Conservation (phyloP, 2,797 vertebrate genomes). For the Gorsachius magnificus region DNA sequence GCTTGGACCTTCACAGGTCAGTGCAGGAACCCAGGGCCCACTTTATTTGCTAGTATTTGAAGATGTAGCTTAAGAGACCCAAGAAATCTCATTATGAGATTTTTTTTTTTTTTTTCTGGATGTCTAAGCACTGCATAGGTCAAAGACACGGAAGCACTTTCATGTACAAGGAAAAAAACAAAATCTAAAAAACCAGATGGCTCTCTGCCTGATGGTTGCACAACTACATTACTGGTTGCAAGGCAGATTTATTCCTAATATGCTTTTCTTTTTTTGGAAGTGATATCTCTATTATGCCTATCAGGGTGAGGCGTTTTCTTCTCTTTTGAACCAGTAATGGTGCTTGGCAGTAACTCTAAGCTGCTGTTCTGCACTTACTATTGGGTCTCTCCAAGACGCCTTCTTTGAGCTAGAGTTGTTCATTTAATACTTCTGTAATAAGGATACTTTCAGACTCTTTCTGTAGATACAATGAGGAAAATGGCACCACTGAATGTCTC, state of each 20-base stretch:
- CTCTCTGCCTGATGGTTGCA: background rate
- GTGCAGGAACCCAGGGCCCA: no score
- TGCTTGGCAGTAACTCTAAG: background rate
- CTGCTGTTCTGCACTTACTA: background rate
- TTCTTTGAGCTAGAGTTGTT: background rate
- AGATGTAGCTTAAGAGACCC: background rate
- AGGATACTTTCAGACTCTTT: background rate
- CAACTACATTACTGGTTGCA: background rate
- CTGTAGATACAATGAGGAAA: background rate
- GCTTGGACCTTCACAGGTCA: no score
- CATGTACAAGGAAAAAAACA: background rate
- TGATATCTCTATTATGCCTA: background rate
- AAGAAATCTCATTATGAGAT: background rate
- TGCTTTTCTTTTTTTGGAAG: background rate
- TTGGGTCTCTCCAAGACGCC: background rate
- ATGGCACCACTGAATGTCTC: background rate
- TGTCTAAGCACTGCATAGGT: background rate
- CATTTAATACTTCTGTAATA: background rate
- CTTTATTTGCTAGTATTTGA: background rate
- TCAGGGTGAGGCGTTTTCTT: background rate
- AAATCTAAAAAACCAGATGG: rapidly evolving
- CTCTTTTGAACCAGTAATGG: background rate
- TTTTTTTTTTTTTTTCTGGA: background rate
- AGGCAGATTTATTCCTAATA: background rate
- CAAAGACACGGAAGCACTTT: background rate